These are phyloP conservation scores for Eupeodes latifasciatus DNA, from an alignment of 2,888 invertebrate genomes.

Conservation along the genomic window DNA sequence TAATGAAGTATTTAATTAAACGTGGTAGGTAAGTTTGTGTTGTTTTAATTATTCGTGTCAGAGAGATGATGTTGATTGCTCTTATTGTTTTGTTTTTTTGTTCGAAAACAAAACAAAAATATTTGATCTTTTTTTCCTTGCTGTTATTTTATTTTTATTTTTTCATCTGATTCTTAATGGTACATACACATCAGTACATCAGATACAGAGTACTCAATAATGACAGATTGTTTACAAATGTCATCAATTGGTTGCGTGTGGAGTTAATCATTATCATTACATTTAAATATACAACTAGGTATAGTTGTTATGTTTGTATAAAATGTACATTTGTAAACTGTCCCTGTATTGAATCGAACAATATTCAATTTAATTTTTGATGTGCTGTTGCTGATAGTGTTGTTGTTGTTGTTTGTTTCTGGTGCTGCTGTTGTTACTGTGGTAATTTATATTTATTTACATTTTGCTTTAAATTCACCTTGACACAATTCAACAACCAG, in stretches of 20 bases:
- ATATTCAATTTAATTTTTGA: conserved; percentile 62
- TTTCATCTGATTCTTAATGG: not conserved
- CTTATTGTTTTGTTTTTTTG: not conserved
- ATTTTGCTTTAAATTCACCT: conserved; percentile 76
- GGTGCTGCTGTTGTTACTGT: conserved; percentile 61
- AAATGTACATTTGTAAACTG: not conserved
- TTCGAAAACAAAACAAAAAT: conserved; percentile 30
- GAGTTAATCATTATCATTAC: conserved; percentile 4
- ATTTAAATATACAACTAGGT: not conserved
- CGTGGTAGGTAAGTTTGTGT: conserved; percentile 53
- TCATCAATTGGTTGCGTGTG: conserved; percentile 57
- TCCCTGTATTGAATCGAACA: conserved; percentile 61
- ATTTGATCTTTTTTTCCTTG: conserved; percentile 28
- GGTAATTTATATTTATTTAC: conserved; percentile 76
- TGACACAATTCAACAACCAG: conserved; percentile 72
- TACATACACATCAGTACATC: not conserved
- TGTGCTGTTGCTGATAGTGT: conserved; percentile 43
- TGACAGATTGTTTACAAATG: conserved; percentile 74
- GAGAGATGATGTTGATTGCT: conserved; percentile 36
- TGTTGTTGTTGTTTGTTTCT: not conserved
- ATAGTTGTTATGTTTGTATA: not conserved
- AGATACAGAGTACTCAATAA: not conserved
- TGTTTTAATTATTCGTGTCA: conserved; percentile 62
- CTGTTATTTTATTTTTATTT: too few species aligned
- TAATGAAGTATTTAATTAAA: conserved; percentile 63